Conservation (phyloP, 2,797 vertebrate genomes). For the Pyrocephalus nanus region DNA sequence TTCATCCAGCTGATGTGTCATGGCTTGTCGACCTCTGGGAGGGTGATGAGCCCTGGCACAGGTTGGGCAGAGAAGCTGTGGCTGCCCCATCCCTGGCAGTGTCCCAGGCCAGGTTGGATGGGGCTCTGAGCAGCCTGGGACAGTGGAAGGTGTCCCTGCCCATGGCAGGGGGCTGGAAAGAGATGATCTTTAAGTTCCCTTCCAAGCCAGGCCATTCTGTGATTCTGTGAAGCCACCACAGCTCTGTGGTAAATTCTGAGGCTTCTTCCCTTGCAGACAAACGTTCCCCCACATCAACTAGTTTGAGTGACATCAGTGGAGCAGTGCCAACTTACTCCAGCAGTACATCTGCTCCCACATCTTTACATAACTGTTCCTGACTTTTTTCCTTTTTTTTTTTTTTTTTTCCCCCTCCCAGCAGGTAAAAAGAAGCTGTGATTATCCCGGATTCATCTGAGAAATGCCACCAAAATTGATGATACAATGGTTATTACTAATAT, state of each 20-base stretch:
- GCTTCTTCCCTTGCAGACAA: background rate
- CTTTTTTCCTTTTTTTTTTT: background rate
- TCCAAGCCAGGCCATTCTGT: background rate
- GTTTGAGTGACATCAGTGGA: slow-evolving; percentile 15
- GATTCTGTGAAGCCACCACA: background rate
- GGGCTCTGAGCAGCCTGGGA: background rate
- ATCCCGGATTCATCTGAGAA: background rate
- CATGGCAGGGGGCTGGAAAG: no score
- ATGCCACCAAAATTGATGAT: background rate
- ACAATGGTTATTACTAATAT: background rate
- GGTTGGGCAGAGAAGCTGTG: accelerated
- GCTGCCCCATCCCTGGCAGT: background rate
- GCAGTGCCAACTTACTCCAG: slow-evolving; percentile 20
- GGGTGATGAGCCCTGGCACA: background rate
- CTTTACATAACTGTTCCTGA: slow-evolving; percentile 45
- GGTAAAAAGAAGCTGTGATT: slow-evolving; percentile 13
- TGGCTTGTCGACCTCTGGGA: background rate
- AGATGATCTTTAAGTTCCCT: background rate
- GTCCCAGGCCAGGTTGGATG: accelerated
- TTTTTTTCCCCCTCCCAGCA: background rate
- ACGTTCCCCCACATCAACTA: slow-evolving; percentile 28
- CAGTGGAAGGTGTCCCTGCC: background rate
- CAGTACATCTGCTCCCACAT: slow-evolving; percentile 53
- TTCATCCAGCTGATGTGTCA: background rate
- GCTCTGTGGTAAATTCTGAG: background rate